Evolutionary conservation across 2,797 vertebrate genomes (phyloP).

Genomic region (Pangasius mekongensis): DNA sequence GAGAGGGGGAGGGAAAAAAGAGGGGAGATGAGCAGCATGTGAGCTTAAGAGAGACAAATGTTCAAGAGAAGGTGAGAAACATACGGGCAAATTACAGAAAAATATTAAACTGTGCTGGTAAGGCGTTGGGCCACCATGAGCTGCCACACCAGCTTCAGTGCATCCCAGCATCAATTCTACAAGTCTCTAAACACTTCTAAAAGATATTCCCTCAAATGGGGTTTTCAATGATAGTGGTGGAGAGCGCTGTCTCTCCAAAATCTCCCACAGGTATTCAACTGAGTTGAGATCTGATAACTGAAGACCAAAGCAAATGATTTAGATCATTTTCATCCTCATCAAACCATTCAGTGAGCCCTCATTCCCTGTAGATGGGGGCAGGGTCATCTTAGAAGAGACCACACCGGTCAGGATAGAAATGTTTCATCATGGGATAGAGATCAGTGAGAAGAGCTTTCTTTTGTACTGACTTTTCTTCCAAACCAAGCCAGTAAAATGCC

Average conservation of each 20-base stretch:
- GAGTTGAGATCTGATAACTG: not conserved
- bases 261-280: not conserved
- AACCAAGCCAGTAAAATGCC: not conserved
- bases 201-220: not conserved
- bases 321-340: not conserved
- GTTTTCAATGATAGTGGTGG: not conserved
- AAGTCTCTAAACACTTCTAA: not conserved
- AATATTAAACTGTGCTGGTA: not conserved
- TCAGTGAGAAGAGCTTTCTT: not conserved
- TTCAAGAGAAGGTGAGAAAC: not conserved
- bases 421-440: not conserved
- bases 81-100: not conserved
- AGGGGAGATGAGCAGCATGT: not conserved
- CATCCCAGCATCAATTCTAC: not conserved
- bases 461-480: not conserved
- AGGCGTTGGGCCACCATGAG: not conserved
- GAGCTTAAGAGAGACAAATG: not conserved
- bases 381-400: not conserved
- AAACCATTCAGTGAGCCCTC: not conserved
- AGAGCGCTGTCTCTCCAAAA: not conserved
- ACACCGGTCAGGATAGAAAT: not conserved
- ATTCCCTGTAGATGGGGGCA: not conserved
- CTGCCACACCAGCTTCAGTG: not conserved
- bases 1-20: not conserved
- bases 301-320: not conserved